These are phyloP conservation scores for Athene cunicularia DNA, from an alignment of 2,113 vertebrate genomes.

Conservation along the genomic window DNA sequence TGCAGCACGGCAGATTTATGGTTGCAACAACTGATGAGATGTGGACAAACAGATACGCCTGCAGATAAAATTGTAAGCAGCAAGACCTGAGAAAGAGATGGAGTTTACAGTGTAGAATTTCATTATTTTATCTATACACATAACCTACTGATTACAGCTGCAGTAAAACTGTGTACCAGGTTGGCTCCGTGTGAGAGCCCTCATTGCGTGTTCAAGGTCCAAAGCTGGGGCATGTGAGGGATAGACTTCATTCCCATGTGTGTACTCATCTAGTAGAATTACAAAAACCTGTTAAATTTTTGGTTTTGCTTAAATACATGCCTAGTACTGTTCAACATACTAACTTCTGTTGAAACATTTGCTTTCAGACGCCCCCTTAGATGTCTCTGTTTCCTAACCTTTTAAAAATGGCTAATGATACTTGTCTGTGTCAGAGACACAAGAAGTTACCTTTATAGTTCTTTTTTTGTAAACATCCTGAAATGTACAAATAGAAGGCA, in stretches of 20 bases:
- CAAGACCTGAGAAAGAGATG: not conserved
- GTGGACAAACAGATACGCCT: not conserved
- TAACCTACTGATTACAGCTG: not conserved
- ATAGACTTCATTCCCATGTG: not conserved
- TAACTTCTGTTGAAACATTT: not conserved
- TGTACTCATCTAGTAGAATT: not conserved
- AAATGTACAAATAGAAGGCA: not conserved
- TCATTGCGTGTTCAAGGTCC: accelerated
- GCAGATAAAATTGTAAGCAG: not conserved
- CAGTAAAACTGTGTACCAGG: accelerated
- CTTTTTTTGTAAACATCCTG: not conserved
- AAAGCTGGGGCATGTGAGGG: not conserved
- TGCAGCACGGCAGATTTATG: not conserved
- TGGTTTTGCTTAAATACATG: not conserved
- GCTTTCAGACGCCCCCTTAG: not conserved
- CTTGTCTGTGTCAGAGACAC: not conserved
- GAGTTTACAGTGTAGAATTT: not conserved
- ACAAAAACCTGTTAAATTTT: not conserved
- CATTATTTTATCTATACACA: not conserved
- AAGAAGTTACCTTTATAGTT: not conserved
- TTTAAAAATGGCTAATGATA: not conserved
- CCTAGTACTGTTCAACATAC: not conserved
- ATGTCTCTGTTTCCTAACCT: not conserved
- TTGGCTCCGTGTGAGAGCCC: not conserved
- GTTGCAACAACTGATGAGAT: not conserved